Evolutionary conservation across 2,888 invertebrate species (phyloP).

Genomic region (Drosophila koepferae): DNA sequence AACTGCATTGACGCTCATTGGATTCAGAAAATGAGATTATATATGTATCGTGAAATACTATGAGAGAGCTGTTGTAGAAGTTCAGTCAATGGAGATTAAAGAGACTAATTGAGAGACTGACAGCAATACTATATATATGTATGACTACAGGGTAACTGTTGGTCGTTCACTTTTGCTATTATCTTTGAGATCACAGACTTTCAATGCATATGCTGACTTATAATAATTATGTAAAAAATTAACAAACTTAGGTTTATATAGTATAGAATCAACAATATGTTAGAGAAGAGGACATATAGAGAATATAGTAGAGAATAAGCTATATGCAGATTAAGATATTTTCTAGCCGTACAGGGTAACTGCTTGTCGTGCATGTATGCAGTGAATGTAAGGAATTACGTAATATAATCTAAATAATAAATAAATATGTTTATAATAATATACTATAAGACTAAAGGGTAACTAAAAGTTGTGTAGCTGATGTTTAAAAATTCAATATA

Average conservation of each 20-base stretch:
- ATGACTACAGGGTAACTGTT: neutral
- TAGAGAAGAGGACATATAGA: no score
- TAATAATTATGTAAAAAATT: neutral
- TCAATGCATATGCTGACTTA: no score
- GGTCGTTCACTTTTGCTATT: neutral
- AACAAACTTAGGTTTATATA: neutral
- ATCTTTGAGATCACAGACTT: neutral
- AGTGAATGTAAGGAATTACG: neutral
- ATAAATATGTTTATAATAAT: neutral
- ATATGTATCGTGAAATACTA: neutral
- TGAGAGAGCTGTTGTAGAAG: neutral
- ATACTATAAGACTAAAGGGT: neutral
- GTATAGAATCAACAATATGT: no score
- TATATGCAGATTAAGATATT: neutral
- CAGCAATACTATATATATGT: neutral
- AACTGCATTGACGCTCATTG: neutral
- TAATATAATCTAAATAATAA: neutral
- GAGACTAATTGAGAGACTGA: neutral
- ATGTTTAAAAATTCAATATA: neutral
- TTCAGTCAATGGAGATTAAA: neutral
- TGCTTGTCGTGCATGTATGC: neutral
- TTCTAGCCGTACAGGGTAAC: neutral
- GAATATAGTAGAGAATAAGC: no score
- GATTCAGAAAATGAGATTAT: neutral
- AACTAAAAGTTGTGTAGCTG: neutral